These are phyloP conservation scores for Oncopodura yosiiana DNA, from an alignment of 1,140 invertebrate species.

Conservation along the genomic window DNA sequence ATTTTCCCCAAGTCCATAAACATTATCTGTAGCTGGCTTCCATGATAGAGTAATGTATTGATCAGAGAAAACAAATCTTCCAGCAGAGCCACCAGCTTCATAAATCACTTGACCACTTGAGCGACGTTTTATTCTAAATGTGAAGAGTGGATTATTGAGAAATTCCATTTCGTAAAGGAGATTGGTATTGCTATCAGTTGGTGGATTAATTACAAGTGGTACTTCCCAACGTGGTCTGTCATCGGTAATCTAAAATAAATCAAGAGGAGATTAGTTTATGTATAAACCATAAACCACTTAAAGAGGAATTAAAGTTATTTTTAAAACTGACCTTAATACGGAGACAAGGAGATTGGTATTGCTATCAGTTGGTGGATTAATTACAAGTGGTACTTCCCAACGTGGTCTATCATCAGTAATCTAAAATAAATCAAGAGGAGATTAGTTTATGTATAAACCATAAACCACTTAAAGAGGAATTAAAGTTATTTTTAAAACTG, in stretches of 20 bases:
- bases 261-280: not conserved
- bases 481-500: not conserved
- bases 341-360: not conserved
- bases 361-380: constrained; percentile 12
- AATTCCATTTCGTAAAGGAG: constrained; percentile 22
- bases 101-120: constrained; percentile 22
- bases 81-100: constrained; percentile 42
- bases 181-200: constrained; percentile 6
- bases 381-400: constrained; percentile 28
- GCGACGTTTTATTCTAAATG: constrained; percentile 26
- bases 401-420: constrained; percentile 11
- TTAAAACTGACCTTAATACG: not conserved
- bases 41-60: constrained; percentile 44
- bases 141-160: constrained; percentile 21
- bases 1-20: constrained; percentile 48
- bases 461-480: not conserved
- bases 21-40: constrained; percentile 41
- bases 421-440: not conserved
- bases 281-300: not conserved
- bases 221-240: constrained; percentile 28
- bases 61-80: constrained; percentile 50
- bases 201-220: constrained; percentile 21
- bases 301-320: not conserved
- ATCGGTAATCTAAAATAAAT: constrained; percentile 17
- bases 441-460: not conserved